phyloP scores from a whole-genome alignment of 2,888 invertebrate genomes.

The Loripinus fragilis region DNA sequence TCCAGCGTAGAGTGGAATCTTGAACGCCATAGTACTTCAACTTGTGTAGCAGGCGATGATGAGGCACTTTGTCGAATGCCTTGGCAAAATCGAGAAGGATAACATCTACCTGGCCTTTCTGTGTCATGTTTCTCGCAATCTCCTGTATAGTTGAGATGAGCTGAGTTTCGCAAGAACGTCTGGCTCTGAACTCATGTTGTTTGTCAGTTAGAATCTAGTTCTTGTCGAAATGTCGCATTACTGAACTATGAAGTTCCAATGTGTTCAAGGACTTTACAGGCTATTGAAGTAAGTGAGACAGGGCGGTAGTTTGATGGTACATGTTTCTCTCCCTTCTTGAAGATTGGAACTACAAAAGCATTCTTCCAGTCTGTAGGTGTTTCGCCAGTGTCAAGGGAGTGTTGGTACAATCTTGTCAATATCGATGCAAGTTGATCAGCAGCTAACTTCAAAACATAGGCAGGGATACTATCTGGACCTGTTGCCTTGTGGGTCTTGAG shows the following conservation, averaged over 20 bases:
- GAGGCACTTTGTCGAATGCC: conserved; percentile 14
- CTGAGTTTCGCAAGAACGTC: conserved; percentile 31
- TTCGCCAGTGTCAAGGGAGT: conserved; percentile 25
- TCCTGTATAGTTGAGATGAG: conserved; percentile 3
- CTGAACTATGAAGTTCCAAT: conserved; percentile 39
- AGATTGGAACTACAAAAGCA: conserved; percentile 34
- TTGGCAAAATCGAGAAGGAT: conserved; percentile 12
- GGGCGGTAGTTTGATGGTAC: conserved; percentile 49
- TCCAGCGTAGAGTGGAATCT: neutral
- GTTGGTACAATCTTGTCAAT: conserved; percentile 28
- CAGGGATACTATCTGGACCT: conserved; percentile 25
- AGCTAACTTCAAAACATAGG: conserved; percentile 9
- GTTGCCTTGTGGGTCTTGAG: conserved; percentile 36
- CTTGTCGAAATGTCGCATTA: conserved; percentile 32
- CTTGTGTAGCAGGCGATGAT: neutral
- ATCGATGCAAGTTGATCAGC: conserved; percentile 25
- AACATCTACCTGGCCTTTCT: neutral
- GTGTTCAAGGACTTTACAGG: conserved; percentile 55
- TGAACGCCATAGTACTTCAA: neutral
- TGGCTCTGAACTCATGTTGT: conserved; percentile 37
- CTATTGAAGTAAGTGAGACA: conserved; percentile 49
- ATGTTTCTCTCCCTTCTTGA: conserved; percentile 37
- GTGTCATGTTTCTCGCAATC: neutral
- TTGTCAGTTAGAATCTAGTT: conserved; percentile 29
- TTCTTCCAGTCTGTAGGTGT: conserved; percentile 40